Percentiles rank a stretch among this genome's conserved stretches.
phyloP scores from a whole-genome alignment of 2,888 invertebrate species.

The Sipha maydis region DNA sequence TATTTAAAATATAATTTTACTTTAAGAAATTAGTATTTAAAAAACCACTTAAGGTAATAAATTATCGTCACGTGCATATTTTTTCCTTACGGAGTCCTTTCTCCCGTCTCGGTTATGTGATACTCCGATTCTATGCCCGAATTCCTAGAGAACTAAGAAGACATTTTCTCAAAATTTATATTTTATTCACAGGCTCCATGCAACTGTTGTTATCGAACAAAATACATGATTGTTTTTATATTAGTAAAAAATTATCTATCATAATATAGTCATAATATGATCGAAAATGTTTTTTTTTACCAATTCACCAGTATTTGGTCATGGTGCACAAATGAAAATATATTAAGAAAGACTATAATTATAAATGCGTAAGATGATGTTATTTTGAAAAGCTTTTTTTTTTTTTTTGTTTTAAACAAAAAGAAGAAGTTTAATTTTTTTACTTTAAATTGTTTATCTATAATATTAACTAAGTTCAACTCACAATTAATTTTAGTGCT shows the following conservation, averaged over 20 bases:
- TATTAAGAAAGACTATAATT: too few species aligned
- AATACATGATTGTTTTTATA: conserved; percentile 26
- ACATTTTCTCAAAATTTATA: neutral
- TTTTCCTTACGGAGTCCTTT: neutral
- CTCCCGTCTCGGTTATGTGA: neutral
- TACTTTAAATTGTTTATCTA: too few species aligned
- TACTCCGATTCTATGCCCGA: neutral
- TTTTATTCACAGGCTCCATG: conserved; percentile 4
- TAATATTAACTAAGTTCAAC: too few species aligned
- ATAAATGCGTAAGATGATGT: too few species aligned
- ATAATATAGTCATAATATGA: neutral
- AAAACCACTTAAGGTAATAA: conserved; percentile 50
- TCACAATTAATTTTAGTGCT: too few species aligned
- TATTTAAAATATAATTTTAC: neutral
- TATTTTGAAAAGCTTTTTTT: too few species aligned
- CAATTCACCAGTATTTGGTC: too few species aligned
- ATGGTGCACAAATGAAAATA: too few species aligned
- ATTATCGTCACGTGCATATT: conserved; percentile 33
- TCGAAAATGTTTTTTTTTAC: too few species aligned
- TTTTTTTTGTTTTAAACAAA: too few species aligned
- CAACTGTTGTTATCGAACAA: conserved; percentile 29
- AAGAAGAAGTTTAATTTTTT: too few species aligned
- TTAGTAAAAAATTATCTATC: conserved; percentile 5
- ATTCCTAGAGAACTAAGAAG: neutral
- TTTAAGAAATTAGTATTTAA: neutral